Evolutionary conservation across 2,888 invertebrate genomes (phyloP).

Genomic region (Hyppa rectilinea): DNA sequence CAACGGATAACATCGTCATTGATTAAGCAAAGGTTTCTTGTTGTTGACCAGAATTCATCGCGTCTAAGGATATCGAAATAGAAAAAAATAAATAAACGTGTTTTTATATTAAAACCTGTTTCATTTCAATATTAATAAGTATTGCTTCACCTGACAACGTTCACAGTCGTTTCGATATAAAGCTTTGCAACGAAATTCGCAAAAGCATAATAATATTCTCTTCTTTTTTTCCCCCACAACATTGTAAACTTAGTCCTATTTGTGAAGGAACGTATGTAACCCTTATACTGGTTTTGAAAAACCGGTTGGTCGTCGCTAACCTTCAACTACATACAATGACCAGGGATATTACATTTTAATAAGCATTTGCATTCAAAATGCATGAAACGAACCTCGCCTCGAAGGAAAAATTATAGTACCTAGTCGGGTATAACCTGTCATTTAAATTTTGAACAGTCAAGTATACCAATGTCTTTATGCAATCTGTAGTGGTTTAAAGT

Average conservation of each 20-base stretch:
- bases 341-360: conserved; percentile 51
- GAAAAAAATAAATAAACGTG: no score
- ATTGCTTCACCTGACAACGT: neutral
- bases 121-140: neutral
- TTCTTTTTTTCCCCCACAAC: neutral
- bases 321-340: conserved; percentile 55
- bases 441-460: conserved; percentile 23
- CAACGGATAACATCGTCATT: neutral
- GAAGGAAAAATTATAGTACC: conserved; percentile 8
- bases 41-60: no score
- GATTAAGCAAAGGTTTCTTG: neutral
- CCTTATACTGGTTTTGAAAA: conserved; percentile 56
- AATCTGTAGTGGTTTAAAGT: neutral
- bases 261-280: conserved; percentile 58
- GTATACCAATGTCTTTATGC: conserved; percentile 22
- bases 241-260: conserved; percentile 41
- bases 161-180: neutral
- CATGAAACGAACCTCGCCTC: conserved; percentile 12
- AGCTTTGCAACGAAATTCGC: neutral
- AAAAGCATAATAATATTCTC: neutral
- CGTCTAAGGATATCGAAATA: neutral
- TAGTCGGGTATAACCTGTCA: conserved; percentile 29
- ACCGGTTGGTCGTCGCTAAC: conserved; percentile 63
- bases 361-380: conserved; percentile 45
- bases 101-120: neutral